These are phyloP conservation scores for Trissolcus japonicus DNA, from an alignment of 2,888 invertebrate genomes.

Conservation along the genomic window DNA sequence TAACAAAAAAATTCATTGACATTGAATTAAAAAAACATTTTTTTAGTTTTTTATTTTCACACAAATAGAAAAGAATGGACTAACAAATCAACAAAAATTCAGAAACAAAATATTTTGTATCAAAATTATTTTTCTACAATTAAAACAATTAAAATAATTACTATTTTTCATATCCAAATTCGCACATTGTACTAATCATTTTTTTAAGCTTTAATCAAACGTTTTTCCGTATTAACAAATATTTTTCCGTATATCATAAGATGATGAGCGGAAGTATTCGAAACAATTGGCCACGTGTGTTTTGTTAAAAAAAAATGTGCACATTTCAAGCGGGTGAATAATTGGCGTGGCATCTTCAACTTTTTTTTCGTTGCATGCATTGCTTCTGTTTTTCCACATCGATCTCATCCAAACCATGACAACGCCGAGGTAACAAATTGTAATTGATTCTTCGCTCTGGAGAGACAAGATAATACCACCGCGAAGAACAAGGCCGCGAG, in stretches of 20 bases:
- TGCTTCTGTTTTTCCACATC: constrained; percentile 31
- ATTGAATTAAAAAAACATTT: too few relatives aligned
- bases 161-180: background rate
- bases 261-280: constrained; percentile 11
- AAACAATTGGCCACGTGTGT: constrained; percentile 13
- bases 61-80: too few relatives aligned
- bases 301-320: background rate
- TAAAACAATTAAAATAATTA: background rate
- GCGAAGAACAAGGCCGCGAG: constrained; percentile 69
- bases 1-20: background rate
- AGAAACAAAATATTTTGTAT: background rate
- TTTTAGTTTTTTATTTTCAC: too few relatives aligned
- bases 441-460: constrained; percentile 67
- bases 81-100: too few relatives aligned
- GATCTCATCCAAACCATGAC: constrained; percentile 33
- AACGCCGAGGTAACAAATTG: constrained; percentile 44
- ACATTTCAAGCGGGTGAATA: constrained; percentile 18
- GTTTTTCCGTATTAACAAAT: background rate
- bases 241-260: background rate
- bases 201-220: too few relatives aligned
- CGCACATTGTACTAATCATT: too few relatives aligned
- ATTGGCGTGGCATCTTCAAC: constrained; percentile 22
- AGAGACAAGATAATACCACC: constrained; percentile 67
- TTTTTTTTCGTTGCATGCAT: constrained; percentile 6
- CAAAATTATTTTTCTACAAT: too few relatives aligned